Evolutionary conservation across 2,797 vertebrate genomes (phyloP).

Genomic region (Dryobates pubescens): DNA sequence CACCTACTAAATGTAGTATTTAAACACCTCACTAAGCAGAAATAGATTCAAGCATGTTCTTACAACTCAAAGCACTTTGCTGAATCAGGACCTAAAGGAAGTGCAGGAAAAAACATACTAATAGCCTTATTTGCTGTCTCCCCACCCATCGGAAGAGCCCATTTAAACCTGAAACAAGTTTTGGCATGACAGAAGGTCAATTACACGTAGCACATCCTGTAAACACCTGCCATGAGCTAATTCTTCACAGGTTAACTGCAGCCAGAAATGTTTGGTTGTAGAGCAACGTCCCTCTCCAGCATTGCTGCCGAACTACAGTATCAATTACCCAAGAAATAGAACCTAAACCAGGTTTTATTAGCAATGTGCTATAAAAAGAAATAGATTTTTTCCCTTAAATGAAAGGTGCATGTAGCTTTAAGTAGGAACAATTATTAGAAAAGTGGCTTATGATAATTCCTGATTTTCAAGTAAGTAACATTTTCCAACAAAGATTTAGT

Average conservation of each 20-base stretch:
- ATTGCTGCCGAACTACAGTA: neutral
- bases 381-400: neutral
- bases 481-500: neutral
- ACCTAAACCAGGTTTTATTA: neutral
- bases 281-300: neutral
- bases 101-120: neutral
- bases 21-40: neutral
- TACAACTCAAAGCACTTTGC: neutral
- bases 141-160: neutral
- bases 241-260: neutral
- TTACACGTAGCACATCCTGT: neutral
- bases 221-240: slow-evolving; percentile 5
- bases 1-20: neutral
- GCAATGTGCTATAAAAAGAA: neutral
- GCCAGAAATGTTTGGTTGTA: neutral
- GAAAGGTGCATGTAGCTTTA: neutral
- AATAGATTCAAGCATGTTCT: neutral
- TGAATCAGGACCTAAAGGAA: neutral
- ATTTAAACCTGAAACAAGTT: neutral
- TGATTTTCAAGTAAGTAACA: neutral
- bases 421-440: neutral
- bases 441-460: neutral
- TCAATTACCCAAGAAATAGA: neutral
- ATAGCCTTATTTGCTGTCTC: neutral
- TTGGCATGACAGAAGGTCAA: neutral